These are phyloP conservation scores for Rhagoletis pomonella DNA, from an alignment of 1,140 invertebrate species.

Conservation along the genomic window DNA sequence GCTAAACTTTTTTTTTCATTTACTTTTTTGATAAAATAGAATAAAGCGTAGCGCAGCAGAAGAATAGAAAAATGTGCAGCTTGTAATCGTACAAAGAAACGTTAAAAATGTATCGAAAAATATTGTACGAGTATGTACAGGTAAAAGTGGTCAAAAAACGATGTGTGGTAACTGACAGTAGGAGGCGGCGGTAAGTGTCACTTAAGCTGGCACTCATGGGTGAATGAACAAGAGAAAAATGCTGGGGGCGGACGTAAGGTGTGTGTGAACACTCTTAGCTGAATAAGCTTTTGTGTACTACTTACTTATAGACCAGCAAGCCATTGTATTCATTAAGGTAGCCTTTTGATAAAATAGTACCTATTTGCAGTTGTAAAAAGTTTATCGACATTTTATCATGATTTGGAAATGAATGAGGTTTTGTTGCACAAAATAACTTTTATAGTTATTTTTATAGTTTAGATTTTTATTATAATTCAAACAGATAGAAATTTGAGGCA, in stretches of 20 bases:
- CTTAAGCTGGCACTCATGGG: not conserved
- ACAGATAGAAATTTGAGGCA: too few relatives aligned
- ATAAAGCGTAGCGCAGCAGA: not conserved
- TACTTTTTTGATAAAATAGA: conserved; percentile 24
- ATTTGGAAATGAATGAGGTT: too few relatives aligned
- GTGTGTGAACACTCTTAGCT: not conserved
- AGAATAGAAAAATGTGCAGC: not conserved
- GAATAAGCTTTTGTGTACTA: too few relatives aligned
- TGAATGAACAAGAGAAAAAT: not conserved
- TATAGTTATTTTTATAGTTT: too few relatives aligned
- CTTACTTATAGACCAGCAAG: not conserved
- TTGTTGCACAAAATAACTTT: too few relatives aligned
- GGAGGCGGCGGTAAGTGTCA: conserved; percentile 28
- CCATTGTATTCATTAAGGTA: not conserved
- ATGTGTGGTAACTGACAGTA: conserved; percentile 1
- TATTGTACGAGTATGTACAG: not conserved
- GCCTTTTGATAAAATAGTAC: too few relatives aligned
- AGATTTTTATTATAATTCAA: too few relatives aligned
- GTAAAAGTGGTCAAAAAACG: conserved; percentile 9
- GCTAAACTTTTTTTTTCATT: not conserved
- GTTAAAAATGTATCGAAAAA: not conserved
- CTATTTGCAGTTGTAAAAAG: too few relatives aligned
- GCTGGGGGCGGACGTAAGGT: not conserved
- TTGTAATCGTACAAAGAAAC: not conserved
- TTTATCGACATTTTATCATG: too few relatives aligned